These are phyloP conservation scores for Lottia gigantea DNA, from an alignment of 2,888 invertebrate species.

Conservation along the genomic window DNA sequence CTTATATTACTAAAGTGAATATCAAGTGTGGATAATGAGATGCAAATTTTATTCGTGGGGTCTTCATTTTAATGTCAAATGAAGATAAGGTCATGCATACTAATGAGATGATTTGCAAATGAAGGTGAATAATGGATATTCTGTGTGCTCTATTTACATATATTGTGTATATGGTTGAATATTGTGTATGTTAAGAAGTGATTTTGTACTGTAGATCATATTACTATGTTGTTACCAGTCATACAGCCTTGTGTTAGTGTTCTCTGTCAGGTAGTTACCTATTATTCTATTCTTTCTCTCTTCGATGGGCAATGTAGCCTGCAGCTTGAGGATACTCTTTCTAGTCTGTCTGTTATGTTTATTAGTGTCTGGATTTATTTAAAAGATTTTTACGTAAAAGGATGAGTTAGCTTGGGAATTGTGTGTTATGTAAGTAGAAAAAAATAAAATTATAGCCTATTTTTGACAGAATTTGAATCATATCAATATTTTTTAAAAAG, in stretches of 20 bases:
- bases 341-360: no score
- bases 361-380: no score
- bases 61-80: conserved; percentile 13
- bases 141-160: not conserved
- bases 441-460: no score
- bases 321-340: no score
- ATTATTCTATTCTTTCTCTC: no score
- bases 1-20: not conserved
- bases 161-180: not conserved
- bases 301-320: no score
- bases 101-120: conserved; percentile 31
- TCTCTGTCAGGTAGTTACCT: conserved; percentile 1
- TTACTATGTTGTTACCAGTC: conserved; percentile 2
- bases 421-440: no score
- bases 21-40: not conserved
- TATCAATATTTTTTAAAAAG: no score
- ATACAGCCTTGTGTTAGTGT: not conserved
- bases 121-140: conserved; percentile 17
- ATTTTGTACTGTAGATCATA: no score
- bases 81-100: conserved; percentile 24
- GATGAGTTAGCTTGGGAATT: no score
- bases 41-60: conserved; percentile 3
- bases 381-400: no score
- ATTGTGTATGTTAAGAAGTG: not conserved
- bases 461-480: no score